Evolutionary conservation across 2,888 invertebrate species (phyloP), one percentile per base, ranked within the genome.

Genomic region (Apotomis capreana): DNA sequence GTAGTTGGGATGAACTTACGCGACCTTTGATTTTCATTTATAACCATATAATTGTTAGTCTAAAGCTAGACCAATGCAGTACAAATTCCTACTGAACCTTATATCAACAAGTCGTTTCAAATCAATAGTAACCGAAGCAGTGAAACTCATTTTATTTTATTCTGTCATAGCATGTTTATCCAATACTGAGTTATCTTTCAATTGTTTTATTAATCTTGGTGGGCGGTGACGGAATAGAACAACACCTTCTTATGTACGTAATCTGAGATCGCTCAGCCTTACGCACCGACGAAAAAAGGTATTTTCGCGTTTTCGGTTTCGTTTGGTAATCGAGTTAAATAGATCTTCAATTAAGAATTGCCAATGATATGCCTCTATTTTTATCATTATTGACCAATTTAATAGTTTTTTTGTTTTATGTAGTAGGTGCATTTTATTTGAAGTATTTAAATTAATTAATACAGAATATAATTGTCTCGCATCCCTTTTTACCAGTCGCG

Each of bases 211-310:
- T 76, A 79, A 78, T 75, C 70, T 75, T 78, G 82, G 90, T 89
- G 90, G 90, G 90, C 90, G 90, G 86, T 81, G 86, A 87, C 90
- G 80, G 86, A 88, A 86, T 82, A 88, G 90, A 90, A 87, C 90
- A 88, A 90, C 90, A 89, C 90, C 91, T 91, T 87, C 90, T 83
- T 83, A 84, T 78, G 76, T 78, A 78, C 77, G 76, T 79, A 76
- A 76, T 75, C 75, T 74, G 75, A 75, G 70, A 74, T 63, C 52
- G 37, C 62, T 58, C 51, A 67, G 51, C 49, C 46, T 63, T 63
- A 52, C 58, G 68, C 10, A 59, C n/a, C 54, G 12, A 36, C 46
- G 5, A 68, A 51, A 58, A 68, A 26, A 26, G 3, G 15, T 58
- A 13, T 15, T 3, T 68, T 37, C n/a, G n/a, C 3, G n/a, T 0